Evolutionary conservation across 2,113 vertebrate genomes (phyloP).

Genomic region (Maccullochella peelii): DNA sequence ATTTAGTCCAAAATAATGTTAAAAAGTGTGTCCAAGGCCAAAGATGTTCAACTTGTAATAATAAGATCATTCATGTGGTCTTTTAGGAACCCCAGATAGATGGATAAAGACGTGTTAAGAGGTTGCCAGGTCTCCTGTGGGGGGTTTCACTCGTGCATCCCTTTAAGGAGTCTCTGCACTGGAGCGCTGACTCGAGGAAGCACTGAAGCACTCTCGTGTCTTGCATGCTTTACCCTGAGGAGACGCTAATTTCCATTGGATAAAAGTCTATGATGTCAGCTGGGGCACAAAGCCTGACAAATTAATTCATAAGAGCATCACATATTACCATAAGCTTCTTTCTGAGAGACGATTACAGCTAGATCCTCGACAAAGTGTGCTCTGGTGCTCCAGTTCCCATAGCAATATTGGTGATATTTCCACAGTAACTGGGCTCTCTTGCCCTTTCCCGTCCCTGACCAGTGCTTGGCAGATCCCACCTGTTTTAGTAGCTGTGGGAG

Average conservation of each 20-base stretch:
- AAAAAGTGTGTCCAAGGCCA: neutral
- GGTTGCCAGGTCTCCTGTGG: slow-evolving; percentile 39
- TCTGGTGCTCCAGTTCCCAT: slow-evolving; percentile 70
- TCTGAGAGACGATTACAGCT: slow-evolving; percentile 74
- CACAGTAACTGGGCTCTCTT: slow-evolving; percentile 65
- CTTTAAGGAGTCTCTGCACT: slow-evolving; percentile 41
- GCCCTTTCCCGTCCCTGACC: slow-evolving; percentile 13
- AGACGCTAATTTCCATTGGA: slow-evolving; percentile 73
- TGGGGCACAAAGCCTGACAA: slow-evolving; percentile 75
- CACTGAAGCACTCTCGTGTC: slow-evolving; percentile 31
- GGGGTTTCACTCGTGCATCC: slow-evolving; percentile 33
- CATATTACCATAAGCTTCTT: slow-evolving; percentile 79
- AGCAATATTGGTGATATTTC: slow-evolving; percentile 71
- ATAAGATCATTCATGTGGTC: neutral
- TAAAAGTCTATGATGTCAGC: slow-evolving; percentile 76
- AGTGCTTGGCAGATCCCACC: slow-evolving; percentile 50
- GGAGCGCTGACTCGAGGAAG: slow-evolving; percentile 16
- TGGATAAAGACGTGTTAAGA: slow-evolving; percentile 38
- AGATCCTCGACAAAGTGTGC: slow-evolving; percentile 62
- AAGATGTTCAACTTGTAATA: neutral
- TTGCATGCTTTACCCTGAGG: slow-evolving; percentile 48
- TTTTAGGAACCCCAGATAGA: neutral
- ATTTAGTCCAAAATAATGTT: neutral
- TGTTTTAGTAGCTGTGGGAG: slow-evolving; percentile 63
- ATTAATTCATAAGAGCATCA: slow-evolving; percentile 79